phyloP scores from a whole-genome alignment of 2,888 invertebrate species.

The Bimastos eiseni region DNA sequence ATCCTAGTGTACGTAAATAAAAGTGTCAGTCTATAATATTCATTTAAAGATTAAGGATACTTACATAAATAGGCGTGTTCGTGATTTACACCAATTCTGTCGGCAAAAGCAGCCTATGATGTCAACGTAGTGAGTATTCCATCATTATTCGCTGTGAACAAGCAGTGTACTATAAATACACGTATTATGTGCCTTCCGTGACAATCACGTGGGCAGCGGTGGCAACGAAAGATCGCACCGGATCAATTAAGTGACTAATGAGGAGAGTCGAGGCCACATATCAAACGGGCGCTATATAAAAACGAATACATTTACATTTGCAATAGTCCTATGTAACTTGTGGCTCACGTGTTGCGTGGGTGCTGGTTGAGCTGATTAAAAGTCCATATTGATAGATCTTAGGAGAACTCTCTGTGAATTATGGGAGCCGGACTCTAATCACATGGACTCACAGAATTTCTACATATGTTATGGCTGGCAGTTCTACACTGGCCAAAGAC shows the following conservation, averaged over 20 bases:
- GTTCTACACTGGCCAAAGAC: not conserved
- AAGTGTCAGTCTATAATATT: no score
- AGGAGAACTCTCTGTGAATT: not conserved
- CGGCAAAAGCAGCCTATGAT: not conserved
- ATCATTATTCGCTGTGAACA: not conserved
- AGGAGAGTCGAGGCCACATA: no score
- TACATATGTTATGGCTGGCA: slow-evolving; percentile 13
- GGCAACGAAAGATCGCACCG: no score
- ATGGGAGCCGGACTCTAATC: no score
- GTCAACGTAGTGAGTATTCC: not conserved
- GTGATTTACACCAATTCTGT: not conserved
- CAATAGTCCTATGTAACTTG: no score
- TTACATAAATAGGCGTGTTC: not conserved
- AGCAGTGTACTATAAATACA: not conserved
- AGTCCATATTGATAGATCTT: not conserved
- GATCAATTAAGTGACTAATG: no score
- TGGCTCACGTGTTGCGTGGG: not conserved
- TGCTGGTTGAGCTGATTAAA: not conserved
- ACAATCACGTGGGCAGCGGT: no score
- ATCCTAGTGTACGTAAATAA: no score
- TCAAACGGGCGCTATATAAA: no score
- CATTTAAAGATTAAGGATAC: no score
- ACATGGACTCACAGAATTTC: not conserved
- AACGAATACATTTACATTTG: no score
- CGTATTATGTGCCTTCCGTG: not conserved